phyloP scores from a whole-genome alignment of 2,113 vertebrate species.

The Pycnonotus jocosus region DNA sequence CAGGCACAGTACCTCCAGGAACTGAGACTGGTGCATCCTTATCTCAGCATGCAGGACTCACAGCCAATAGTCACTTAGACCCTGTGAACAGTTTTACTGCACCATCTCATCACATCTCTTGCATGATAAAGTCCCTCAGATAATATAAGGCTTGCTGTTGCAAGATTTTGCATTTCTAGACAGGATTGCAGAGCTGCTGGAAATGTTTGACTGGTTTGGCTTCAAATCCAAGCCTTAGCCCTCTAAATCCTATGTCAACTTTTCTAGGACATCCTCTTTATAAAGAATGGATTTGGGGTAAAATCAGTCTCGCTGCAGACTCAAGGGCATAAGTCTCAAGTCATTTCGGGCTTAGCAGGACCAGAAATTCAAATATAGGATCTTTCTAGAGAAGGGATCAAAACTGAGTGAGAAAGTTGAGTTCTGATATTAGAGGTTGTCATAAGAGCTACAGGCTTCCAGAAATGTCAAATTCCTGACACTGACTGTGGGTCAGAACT shows the following conservation, averaged over 20 bases:
- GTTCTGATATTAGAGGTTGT: background rate
- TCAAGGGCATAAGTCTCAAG: background rate
- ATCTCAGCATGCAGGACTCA: background rate
- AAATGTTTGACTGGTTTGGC: background rate
- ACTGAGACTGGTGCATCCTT: background rate
- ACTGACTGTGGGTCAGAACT: constrained; percentile 19
- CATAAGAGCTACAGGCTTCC: background rate
- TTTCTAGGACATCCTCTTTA: background rate
- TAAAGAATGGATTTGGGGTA: background rate
- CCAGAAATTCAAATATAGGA: background rate
- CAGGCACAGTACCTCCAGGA: background rate
- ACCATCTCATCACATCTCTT: fast-evolving
- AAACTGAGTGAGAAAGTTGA: background rate
- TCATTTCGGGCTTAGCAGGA: background rate
- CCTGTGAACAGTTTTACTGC: background rate
- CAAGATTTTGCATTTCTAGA: background rate
- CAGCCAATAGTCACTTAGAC: background rate
- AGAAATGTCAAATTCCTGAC: constrained; percentile 43
- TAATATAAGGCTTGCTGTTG: background rate
- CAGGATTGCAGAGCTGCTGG: background rate
- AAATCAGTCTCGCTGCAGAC: background rate
- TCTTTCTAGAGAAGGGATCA: background rate
- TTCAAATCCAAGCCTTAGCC: background rate
- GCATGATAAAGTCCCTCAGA: background rate
- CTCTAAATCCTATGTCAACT: background rate